Base-by-base conservation (phyloP, 2,888 invertebrate species). In the Melieria picta region DNA sequence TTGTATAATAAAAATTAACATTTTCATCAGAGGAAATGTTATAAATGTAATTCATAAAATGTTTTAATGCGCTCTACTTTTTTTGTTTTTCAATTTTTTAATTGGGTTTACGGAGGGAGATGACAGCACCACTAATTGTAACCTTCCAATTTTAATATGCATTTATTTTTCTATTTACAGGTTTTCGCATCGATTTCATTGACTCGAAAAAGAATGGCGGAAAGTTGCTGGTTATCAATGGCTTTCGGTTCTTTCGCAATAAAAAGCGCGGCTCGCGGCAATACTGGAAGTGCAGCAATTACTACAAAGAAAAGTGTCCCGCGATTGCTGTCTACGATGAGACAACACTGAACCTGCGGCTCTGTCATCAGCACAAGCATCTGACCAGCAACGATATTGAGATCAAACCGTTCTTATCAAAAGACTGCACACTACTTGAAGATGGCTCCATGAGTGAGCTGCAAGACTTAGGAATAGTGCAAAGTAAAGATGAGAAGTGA, bases 221-320 rank as follows among this genome's bases (percentile, higher is more conserved):
- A 58, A 85, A 87, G 77, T 72, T 87, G 52, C 77, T 87, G 68
- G 87, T 87, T 3, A 85, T 87, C 57, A 86, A 87, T 78, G 87
- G 87, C 7, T 86, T 86, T 72, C 81, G 86, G 9, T 87, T 86
- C 79, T 87, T 87, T 74, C 83, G 87, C 30, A 87, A 87, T 72
- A 85, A 87, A 72, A 86, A 86, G 67, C 84, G 87, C 16, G 87
- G 86, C 0, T 81, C 84, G 5, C 77, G 85, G 50, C 87, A 87
- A 76, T 87, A 87, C 72, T 87, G 87, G 87, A 87, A 87, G 74
- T 87, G 87, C 73, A 86, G 86, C 63, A 85, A 87, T 71, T 87
- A 87, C 71, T 87, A 87, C 66, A 87, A 87, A 74, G 85, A 86
- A 52, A 87, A 87, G 62, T 87, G 87, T 75, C 87, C 87, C 7